These are phyloP conservation scores for Actenoides lindsayi DNA, from an alignment of 2,113 vertebrate species.

Conservation along the genomic window DNA sequence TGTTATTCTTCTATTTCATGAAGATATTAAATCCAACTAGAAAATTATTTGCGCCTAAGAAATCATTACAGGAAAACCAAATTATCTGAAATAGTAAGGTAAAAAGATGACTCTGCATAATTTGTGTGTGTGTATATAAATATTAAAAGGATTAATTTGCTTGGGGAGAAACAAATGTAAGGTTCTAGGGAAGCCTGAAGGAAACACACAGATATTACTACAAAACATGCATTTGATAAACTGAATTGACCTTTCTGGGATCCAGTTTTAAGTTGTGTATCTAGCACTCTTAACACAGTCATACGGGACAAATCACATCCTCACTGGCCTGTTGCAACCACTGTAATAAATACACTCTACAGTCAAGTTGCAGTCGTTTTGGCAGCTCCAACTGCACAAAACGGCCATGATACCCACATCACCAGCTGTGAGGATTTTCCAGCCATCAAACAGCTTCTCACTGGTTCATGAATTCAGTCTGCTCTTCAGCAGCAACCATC, in stretches of 20 bases:
- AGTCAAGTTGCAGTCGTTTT: neutral
- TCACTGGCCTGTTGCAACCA: rapidly evolving
- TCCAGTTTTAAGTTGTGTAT: neutral
- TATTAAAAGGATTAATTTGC: neutral
- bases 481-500: neutral
- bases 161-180: neutral
- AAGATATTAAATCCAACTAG: neutral
- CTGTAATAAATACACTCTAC: neutral
- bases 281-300: neutral
- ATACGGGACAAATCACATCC: neutral
- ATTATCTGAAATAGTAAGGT: neutral
- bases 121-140: neutral
- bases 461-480: neutral
- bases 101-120: neutral
- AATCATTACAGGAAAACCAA: neutral
- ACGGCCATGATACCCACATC: rapidly evolving
- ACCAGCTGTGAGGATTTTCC: neutral
- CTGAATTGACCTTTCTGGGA: neutral
- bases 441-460: neutral
- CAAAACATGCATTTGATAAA: neutral
- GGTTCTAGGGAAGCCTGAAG: neutral
- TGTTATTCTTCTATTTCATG: neutral
- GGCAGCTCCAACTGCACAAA: neutral
- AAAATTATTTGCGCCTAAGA: neutral
- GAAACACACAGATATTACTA: neutral